A percentile compares a stretch with the other conserved stretches of the same genome.
These are phyloP conservation scores for Rhynchophorus ferrugineus DNA, from an alignment of 1,140 invertebrate genomes.

Conservation along the genomic window DNA sequence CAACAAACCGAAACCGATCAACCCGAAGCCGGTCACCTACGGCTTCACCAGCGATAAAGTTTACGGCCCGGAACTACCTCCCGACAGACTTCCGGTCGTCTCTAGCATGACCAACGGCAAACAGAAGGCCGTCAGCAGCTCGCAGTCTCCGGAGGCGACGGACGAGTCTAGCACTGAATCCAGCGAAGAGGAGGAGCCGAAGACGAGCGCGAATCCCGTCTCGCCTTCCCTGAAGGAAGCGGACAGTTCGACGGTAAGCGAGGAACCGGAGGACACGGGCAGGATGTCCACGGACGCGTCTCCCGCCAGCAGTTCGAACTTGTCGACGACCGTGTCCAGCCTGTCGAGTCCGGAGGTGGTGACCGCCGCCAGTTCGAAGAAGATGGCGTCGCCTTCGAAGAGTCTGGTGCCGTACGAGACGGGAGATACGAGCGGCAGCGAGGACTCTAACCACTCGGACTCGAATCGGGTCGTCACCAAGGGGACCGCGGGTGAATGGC, in stretches of 20 bases:
- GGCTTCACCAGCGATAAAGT: slow-evolving; percentile 33
- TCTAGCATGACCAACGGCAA: slow-evolving; percentile 21
- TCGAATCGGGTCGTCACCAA: slow-evolving; percentile 39
- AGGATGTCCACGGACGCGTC: not conserved
- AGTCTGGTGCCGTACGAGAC: slow-evolving; percentile 37
- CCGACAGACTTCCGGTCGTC: slow-evolving; percentile 11
- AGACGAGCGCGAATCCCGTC: not conserved
- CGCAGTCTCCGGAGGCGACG: slow-evolving; percentile 2
- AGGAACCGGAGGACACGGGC: not conserved
- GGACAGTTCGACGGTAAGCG: not conserved
- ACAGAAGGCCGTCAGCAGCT: slow-evolving; percentile 12
- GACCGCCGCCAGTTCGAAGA: not conserved
- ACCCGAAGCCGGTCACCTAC: slow-evolving; percentile 28
- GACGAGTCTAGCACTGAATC: slow-evolving; percentile 14
- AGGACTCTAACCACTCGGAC: slow-evolving; percentile 30
- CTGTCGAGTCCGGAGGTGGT: slow-evolving; percentile 19
- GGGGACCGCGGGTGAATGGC: slow-evolving; percentile 45
- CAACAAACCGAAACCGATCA: slow-evolving; percentile 36
- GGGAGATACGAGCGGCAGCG: slow-evolving; percentile 32
- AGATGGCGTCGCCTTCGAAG: slow-evolving; percentile 19
- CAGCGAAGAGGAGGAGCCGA: slow-evolving; percentile 11
- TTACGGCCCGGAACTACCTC: slow-evolving; percentile 37
- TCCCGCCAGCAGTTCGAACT: slow-evolving; percentile 14
- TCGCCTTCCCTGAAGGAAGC: slow-evolving; percentile 1
- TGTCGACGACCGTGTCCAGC: slow-evolving; percentile 21